These are phyloP conservation scores for Drosophila sproati DNA, from an alignment of 1,140 invertebrate genomes.

Conservation along the genomic window DNA sequence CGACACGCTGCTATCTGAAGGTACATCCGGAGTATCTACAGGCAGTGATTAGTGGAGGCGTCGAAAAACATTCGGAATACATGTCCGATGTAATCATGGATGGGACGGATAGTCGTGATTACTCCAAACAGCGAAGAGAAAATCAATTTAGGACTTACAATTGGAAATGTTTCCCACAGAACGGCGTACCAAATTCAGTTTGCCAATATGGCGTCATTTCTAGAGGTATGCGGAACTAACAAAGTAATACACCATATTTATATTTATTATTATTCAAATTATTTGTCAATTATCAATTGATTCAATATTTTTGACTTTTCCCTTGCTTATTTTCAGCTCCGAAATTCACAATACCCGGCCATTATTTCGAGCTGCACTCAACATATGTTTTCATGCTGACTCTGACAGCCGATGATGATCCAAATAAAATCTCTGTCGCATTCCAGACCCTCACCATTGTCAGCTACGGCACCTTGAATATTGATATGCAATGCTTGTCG, in stretches of 20 bases:
- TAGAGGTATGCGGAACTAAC: slow-evolving; percentile 7
- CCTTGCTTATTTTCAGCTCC: slow-evolving; percentile 18
- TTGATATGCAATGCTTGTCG: slow-evolving; percentile 24
- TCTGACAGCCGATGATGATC: slow-evolving; percentile 39
- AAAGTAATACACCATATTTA: too few species aligned
- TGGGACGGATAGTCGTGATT: slow-evolving; percentile 48
- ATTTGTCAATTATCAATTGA: neutral
- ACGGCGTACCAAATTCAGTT: slow-evolving; percentile 6
- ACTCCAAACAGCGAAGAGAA: slow-evolving; percentile 12
- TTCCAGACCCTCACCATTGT: slow-evolving; percentile 19
- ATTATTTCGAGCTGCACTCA: neutral
- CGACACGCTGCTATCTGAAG: slow-evolving; percentile 49
- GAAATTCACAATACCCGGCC: slow-evolving; percentile 21
- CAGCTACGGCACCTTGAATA: too few species aligned
- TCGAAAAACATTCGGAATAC: neutral
- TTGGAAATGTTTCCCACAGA: slow-evolving; percentile 39
- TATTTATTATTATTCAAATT: too few species aligned
- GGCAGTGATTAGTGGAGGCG: slow-evolving; percentile 42
- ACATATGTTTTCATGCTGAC: slow-evolving; percentile 32
- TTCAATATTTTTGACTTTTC: neutral
- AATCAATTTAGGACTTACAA: slow-evolving; percentile 36
- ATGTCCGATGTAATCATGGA: slow-evolving; percentile 15
- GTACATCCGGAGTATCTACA: slow-evolving; percentile 10
- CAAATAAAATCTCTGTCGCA: neutral
- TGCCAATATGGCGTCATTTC: slow-evolving; percentile 39